Evolutionary conservation across 2,797 vertebrate genomes (phyloP), one percentile per base, ranked within the genome.

Genomic region (Linurgus olivaceus): DNA sequence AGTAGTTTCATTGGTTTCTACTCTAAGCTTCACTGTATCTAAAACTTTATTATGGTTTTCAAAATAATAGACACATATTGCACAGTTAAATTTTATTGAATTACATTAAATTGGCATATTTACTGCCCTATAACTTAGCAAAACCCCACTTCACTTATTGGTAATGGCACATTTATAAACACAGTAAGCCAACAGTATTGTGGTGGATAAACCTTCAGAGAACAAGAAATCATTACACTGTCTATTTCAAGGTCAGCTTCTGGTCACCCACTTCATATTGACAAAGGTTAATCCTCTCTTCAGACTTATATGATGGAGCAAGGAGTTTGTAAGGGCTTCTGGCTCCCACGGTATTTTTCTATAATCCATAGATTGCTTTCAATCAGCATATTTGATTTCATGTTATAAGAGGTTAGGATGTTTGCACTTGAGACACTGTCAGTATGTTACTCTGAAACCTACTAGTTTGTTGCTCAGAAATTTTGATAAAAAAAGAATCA

Each of bases 291-390:
- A 4, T 17, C 77, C 19, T 75, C 24, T 68, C 8, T 50, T 61
- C n/a, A 50, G 48, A 73, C 23, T 25, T 29, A 18, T 4, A 23
- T 38, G 33, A 58, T 61, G 23, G 17, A 52, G 9, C 16, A 45
- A 0, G 0, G 13, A 17, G 1, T 3, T 67, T 15, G 9, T 28
- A 52, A 9, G 9, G 5, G 3, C 20, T 71, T 66, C 21, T 37
- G 25, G 4, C 35, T 88, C 63, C 52, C 57, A 19, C 25, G 6
- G 7, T 10, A 67, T 4, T 71, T 76, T 94, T 59, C 7, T 37
- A 6, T 15, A 23, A 31, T 29, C 38, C 13, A 23, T 29, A n/a
- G 15, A 15, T 44, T 7, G 20, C 18, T 90, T 93, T 90, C 75
- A 26, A 42, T 25, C 74, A 76, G 3, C 14, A 67, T 48, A 25